phyloP scores from a whole-genome alignment of 2,888 invertebrate genomes.

The Portevinia maculata region DNA sequence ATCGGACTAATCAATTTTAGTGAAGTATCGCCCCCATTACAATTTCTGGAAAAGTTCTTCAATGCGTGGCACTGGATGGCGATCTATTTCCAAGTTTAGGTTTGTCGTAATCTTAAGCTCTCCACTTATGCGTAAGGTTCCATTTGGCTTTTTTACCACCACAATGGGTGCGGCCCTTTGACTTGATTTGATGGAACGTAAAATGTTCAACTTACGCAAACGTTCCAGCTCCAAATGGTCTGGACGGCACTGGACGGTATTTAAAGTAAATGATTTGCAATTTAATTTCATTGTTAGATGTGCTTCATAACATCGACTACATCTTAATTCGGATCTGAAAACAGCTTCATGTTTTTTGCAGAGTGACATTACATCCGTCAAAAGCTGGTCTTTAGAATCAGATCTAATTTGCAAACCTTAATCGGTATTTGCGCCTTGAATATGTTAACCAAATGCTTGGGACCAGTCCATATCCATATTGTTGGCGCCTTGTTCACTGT shows the following conservation, averaged over 20 bases:
- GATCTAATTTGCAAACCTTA: background rate
- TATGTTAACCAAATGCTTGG: conserved; percentile 14
- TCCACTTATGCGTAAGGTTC: conserved; percentile 11
- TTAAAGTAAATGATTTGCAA: conserved; percentile 15
- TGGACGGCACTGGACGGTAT: conserved; percentile 3
- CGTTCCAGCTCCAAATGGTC: background rate
- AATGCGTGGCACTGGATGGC: conserved; percentile 5
- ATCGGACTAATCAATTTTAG: conserved; percentile 23
- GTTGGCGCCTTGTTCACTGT: conserved; percentile 5
- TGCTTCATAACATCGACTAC: conserved; percentile 14
- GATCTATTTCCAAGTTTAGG: background rate
- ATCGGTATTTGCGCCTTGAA: background rate
- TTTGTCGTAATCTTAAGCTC: conserved; percentile 4
- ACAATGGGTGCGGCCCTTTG: conserved; percentile 29
- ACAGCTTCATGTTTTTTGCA: conserved; percentile 13
- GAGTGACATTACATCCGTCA: background rate
- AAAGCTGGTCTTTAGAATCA: conserved; percentile 2
- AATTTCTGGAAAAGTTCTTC: conserved; percentile 1
- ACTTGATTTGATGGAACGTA: conserved; percentile 15
- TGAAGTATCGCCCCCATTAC: background rate
- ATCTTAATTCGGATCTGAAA: conserved; percentile 9
- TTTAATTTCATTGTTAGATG: conserved; percentile 11
- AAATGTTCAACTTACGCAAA: background rate
- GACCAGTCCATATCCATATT: conserved; percentile 21
- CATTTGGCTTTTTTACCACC: conserved; percentile 1